A percentile compares a stretch with the other conserved stretches of the same genome.
Evolutionary conservation across 2,113 vertebrate species (phyloP).

Genomic region (Heterocephalus glaber): DNA sequence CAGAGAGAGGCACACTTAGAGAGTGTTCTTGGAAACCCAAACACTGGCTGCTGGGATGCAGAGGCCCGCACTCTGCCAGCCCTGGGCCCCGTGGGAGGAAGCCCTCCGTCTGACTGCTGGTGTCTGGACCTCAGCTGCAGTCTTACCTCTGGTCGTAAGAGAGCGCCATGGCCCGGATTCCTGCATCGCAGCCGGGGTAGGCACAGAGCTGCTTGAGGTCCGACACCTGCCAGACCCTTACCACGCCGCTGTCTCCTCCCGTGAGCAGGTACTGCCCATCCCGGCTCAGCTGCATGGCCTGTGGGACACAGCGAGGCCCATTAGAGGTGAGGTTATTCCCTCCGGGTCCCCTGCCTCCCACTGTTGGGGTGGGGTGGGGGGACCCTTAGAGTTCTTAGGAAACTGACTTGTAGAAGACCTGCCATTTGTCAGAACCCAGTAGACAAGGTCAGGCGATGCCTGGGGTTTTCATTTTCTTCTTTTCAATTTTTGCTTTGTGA

Average conservation of each 20-base stretch:
- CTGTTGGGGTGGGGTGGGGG: fast-evolving
- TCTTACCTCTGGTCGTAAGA: constrained; percentile 97
- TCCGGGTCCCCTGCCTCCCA: no score
- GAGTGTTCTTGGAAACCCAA: not conserved
- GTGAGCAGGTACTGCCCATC: constrained; percentile 98
- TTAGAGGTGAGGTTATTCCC: not conserved
- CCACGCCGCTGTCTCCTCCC: constrained; percentile 93
- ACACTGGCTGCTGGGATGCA: not conserved
- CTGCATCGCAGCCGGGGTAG: constrained; percentile 97
- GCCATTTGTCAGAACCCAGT: not conserved
- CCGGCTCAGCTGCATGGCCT: constrained; percentile 96
- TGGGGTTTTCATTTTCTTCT: not conserved
- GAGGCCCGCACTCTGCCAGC: no score
- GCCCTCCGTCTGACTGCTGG: not conserved
- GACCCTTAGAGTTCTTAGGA: not conserved
- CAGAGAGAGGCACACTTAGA: not conserved
- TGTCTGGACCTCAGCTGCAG: fast-evolving
- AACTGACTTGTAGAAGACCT: not conserved
- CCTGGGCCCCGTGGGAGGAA: not conserved
- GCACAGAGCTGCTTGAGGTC: constrained; percentile 94
- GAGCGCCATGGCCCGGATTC: constrained; percentile 97
- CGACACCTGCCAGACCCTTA: constrained; percentile 94
- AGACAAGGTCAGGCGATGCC: not conserved
- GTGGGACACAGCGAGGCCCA: not conserved
- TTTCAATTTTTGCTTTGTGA: not conserved